phyloP scores from a whole-genome alignment of 2,797 vertebrate genomes.

The Hydrophis major region DNA sequence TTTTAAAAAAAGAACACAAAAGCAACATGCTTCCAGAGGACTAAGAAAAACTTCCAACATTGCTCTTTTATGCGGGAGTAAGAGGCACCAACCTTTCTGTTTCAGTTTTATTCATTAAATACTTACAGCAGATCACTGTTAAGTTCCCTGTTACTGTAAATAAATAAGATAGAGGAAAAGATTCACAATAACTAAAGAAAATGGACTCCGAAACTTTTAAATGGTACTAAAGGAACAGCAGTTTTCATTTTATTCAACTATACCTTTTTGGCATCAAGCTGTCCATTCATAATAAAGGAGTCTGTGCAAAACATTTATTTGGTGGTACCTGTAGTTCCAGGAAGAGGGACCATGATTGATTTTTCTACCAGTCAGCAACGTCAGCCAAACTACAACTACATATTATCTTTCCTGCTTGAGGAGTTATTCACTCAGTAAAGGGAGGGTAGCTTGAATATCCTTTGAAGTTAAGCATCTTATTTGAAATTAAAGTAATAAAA shows the following conservation, averaged over 20 bases:
- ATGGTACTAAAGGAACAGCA: not conserved
- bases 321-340: constrained; percentile 28
- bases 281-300: not conserved
- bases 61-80: not conserved
- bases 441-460: constrained; percentile 67
- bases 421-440: constrained; percentile 73
- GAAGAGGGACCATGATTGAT: constrained; percentile 62
- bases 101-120: not conserved
- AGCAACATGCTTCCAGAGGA: not conserved
- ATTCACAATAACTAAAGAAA: not conserved
- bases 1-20: not conserved
- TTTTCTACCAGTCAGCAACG: constrained; percentile 62
- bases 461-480: constrained; percentile 80
- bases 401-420: constrained; percentile 61
- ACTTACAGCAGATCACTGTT: not conserved
- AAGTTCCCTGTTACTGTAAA: not conserved
- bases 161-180: not conserved
- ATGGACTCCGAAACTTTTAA: not conserved
- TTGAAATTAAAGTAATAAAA: constrained; percentile 77
- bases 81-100: not conserved
- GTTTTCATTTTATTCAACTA: not conserved
- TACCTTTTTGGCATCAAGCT: not conserved
- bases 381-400: constrained; percentile 60
- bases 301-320: not conserved
- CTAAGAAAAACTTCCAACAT: not conserved